Base-by-base conservation (phyloP, 2,113 vertebrate genomes). In the Illadopsis cleaveri region DNA sequence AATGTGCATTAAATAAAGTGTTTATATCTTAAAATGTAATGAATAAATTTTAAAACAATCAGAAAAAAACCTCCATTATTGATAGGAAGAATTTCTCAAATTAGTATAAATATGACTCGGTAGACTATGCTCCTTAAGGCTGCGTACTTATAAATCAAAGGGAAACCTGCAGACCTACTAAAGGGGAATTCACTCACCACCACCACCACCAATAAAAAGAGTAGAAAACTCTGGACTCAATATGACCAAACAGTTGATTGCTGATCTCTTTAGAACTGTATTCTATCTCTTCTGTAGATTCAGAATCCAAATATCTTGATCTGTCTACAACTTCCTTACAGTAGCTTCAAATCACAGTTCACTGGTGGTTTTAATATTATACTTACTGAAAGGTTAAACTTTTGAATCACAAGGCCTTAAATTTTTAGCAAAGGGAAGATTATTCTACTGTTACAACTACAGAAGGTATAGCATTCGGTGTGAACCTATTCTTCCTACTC, bases 391-490 rank as follows among this genome's bases (percentile, higher is more conserved):
- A 91, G 1, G 60, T 72, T 40, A 78, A 60, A 11, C 15, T 40
- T 48, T 58, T 62, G 14, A 31, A 37, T 35, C 11, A 44, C 11
- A 62, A 76, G 7, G 14, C 10, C 22, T 71, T 44, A 33, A 5
- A 20, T 45, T 68, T 81, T 58, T 48, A 50, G 15, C 22, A 53
- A 57, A 60, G 6, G 10, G 2, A 38, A 60, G 23, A 24, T 4
- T 40, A 17, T 35, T 65, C 20, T 56, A 5, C 20, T 45, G 13
- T 57, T 37, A 51, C 5, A 77, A 18, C 15, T 65, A 42, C 12
- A 64, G 23, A 28, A 57, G 9, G 0, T 33, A 12, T 3, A 56
- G 6, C 5, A 31, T 17, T 47, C 51, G 2, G 2, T 4, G 13
- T 33, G 3, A 93, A 2, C 2, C 5, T 64, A 6, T 77, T 62